These are phyloP conservation scores for Bettongia penicillata DNA, from an alignment of 2,113 vertebrate genomes.

Conservation along the genomic window DNA sequence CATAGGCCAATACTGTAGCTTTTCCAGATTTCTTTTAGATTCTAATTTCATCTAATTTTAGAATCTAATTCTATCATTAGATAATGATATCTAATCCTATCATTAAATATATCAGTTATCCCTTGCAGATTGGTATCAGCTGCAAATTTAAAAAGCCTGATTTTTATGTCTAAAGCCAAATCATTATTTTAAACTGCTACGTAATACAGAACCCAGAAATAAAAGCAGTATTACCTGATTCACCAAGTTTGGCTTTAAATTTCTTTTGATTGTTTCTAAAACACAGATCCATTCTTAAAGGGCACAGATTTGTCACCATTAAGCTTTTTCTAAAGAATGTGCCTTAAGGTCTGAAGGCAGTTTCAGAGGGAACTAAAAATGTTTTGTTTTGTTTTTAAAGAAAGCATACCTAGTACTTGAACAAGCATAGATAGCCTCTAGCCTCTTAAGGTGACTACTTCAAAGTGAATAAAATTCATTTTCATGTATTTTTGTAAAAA, in stretches of 20 bases:
- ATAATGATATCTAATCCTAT: background rate
- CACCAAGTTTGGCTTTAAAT: background rate
- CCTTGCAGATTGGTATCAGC: background rate
- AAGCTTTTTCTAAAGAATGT: background rate
- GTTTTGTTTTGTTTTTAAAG: background rate
- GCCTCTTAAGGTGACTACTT: background rate
- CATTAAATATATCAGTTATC: background rate
- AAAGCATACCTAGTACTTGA: background rate
- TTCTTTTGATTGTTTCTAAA: background rate
- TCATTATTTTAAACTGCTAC: background rate
- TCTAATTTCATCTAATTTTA: background rate
- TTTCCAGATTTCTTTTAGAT: background rate
- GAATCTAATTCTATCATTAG: background rate
- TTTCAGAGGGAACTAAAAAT: background rate
- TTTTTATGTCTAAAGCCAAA: background rate
- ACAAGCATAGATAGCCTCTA: too few species aligned
- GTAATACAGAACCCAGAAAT: background rate
- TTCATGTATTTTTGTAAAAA: background rate
- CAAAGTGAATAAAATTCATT: background rate
- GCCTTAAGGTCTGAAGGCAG: background rate
- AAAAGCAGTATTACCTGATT: background rate
- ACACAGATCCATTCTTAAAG: background rate
- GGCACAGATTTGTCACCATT: background rate
- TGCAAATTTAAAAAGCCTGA: background rate
- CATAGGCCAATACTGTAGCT: background rate